Conservation (phyloP, 2,888 invertebrate species). For the Andrena praecox region DNA sequence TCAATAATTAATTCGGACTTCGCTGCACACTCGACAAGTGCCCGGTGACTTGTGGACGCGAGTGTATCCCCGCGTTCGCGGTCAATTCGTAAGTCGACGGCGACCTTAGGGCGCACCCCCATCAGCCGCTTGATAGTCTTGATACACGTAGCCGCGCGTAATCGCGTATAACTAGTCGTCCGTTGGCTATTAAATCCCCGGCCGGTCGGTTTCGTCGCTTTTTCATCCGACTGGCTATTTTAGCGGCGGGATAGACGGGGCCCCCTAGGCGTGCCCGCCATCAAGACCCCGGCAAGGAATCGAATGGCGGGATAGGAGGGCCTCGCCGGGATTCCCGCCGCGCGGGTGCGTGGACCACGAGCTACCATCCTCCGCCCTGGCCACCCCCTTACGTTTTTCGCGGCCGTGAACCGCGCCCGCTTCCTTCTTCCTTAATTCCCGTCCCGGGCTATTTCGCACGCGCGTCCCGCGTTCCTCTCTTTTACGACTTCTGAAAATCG, state of each 20-base stretch:
- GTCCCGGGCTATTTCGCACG: constrained; percentile 48
- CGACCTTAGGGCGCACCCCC: constrained; percentile 30
- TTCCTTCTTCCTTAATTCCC: constrained; percentile 43
- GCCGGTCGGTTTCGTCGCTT: constrained; percentile 35
- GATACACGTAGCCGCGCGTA: constrained; percentile 57
- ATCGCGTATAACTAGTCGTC: constrained; percentile 60
- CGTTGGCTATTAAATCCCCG: constrained; percentile 59
- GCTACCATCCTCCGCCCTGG: constrained; percentile 6
- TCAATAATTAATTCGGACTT: too few species aligned
- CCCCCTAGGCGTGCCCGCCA: constrained; percentile 36
- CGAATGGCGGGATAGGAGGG: constrained; percentile 21
- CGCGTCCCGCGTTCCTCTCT: constrained; percentile 58
- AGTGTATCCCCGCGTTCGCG: constrained; percentile 30
- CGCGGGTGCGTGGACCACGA: neutral
- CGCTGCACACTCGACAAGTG: too few species aligned
- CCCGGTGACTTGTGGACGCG: neutral
- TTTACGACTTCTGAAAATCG: constrained; percentile 71
- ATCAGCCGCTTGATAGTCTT: constrained; percentile 65
- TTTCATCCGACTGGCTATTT: constrained; percentile 50
- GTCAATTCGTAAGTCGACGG: constrained; percentile 59
- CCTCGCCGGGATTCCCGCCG: constrained; percentile 41
- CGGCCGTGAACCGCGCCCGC: neutral
- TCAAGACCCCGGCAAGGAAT: constrained; percentile 34
- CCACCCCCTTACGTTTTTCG: constrained; percentile 3
- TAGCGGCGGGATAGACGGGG: constrained; percentile 14